phyloP scores from a whole-genome alignment of 2,888 invertebrate species.

The Tenthredo scrophulariae region DNA sequence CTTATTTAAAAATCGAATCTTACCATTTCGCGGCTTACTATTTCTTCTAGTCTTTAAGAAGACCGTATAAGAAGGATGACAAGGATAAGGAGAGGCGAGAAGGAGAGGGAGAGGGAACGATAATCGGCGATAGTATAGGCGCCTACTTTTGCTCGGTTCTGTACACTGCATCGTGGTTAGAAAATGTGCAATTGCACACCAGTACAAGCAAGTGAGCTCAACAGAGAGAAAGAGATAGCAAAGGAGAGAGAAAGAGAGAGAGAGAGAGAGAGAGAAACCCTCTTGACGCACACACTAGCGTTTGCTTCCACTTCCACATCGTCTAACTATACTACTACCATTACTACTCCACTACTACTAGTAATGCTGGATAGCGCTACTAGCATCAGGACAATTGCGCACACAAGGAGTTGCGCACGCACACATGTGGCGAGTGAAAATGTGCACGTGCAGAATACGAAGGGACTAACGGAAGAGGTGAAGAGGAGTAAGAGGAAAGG shows the following conservation, averaged over 20 bases:
- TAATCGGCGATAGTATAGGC: not conserved
- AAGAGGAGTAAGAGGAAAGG: constrained; percentile 11
- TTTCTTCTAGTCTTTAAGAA: no score
- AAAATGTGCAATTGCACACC: constrained; percentile 51
- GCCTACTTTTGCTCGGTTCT: constrained; percentile 40
- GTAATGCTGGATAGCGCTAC: not conserved
- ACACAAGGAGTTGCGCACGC: not conserved
- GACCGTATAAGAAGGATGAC: not conserved
- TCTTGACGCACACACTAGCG: constrained; percentile 38
- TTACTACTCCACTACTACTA: constrained; percentile 5
- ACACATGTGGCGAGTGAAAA: not conserved
- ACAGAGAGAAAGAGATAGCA: constrained; percentile 40
- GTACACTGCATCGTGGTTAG: constrained; percentile 22
- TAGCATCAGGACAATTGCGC: not conserved
- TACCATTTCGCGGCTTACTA: no score
- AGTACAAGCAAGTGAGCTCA: not conserved
- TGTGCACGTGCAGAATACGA: constrained; percentile 34
- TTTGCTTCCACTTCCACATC: constrained; percentile 7
- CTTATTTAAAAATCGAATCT: not conserved
- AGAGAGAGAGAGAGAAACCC: constrained; percentile 56
- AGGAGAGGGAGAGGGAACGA: not conserved
- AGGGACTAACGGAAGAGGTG: not conserved
- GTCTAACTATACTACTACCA: not conserved
- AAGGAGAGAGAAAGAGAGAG: constrained; percentile 55
- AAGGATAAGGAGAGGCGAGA: not conserved